Percentiles rank a stretch among this genome's conserved stretches.
These are phyloP conservation scores for Drosophila paranaensis DNA, from an alignment of 2,888 invertebrate species.

Conservation along the genomic window DNA sequence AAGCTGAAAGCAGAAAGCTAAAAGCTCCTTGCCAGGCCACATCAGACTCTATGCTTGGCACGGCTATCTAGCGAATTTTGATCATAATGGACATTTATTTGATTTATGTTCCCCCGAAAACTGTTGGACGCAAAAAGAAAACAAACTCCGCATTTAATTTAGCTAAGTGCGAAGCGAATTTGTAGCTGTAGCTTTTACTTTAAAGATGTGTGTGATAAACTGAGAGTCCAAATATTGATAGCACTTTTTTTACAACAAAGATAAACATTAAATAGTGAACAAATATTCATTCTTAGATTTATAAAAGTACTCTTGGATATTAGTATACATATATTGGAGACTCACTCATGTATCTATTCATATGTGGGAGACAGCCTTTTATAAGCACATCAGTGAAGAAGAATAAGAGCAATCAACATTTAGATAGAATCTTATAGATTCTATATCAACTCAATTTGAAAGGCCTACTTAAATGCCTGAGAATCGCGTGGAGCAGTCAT, in stretches of 20 bases:
- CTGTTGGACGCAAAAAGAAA: not conserved
- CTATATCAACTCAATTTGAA: too few relatives aligned
- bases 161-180: conserved; percentile 25
- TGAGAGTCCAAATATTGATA: not conserved
- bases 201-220: not conserved
- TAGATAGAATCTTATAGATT: too few relatives aligned
- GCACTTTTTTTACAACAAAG: not conserved
- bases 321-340: too few relatives aligned
- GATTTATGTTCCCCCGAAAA: conserved; percentile 41
- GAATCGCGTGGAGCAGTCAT: too few relatives aligned
- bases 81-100: conserved; percentile 45
- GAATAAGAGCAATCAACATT: too few relatives aligned
- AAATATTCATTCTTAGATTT: too few relatives aligned
- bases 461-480: too few relatives aligned
- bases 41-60: conserved; percentile 24
- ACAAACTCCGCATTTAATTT: conserved; percentile 30
- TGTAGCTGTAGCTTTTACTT: not conserved
- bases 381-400: too few relatives aligned
- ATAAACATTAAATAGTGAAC: too few relatives aligned
- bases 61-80: conserved; percentile 5
- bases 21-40: conserved; percentile 7
- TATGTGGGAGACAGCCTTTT: too few relatives aligned
- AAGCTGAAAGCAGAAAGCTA: conserved; percentile 1
- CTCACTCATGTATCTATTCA: too few relatives aligned
- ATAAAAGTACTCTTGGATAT: too few relatives aligned